A percentile compares a stretch with the other conserved stretches of the same genome.
Evolutionary conservation across 2,797 vertebrate genomes (phyloP).

Genomic region (Natrix natrix): DNA sequence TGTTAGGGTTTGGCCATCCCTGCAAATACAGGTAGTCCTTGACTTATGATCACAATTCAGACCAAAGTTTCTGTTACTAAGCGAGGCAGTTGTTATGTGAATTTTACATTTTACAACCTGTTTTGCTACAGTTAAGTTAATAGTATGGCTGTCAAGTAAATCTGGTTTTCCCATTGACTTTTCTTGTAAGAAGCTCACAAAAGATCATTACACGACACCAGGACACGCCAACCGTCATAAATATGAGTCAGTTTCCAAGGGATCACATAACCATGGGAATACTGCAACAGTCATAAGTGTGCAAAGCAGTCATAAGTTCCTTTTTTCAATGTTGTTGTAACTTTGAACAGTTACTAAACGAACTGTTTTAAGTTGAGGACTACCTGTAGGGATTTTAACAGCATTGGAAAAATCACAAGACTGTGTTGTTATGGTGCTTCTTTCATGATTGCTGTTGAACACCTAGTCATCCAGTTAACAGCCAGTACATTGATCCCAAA

Average conservation of each 20-base stretch:
- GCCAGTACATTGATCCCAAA: background rate
- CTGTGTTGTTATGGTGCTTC: background rate
- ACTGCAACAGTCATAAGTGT: background rate
- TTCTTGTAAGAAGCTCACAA: background rate
- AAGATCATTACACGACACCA: background rate
- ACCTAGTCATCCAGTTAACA: background rate
- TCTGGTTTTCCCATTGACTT: background rate
- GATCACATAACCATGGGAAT: background rate
- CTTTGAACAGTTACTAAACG: background rate
- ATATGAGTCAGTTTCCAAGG: background rate
- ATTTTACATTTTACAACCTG: background rate
- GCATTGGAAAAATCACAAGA: background rate
- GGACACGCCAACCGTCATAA: background rate
- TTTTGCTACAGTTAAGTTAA: background rate
- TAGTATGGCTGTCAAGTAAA: background rate
- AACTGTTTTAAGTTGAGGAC: background rate
- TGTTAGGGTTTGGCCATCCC: background rate
- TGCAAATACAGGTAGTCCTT: background rate
- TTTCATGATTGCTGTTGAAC: background rate
- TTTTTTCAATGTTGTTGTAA: background rate
- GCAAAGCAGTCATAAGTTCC: background rate
- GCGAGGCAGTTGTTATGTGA: background rate
- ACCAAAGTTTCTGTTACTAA: background rate
- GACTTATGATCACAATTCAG: background rate
- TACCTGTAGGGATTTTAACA: background rate